These are phyloP conservation scores for Rhabdophis nuchalis DNA, from an alignment of 2,797 vertebrate species.

Conservation along the genomic window DNA sequence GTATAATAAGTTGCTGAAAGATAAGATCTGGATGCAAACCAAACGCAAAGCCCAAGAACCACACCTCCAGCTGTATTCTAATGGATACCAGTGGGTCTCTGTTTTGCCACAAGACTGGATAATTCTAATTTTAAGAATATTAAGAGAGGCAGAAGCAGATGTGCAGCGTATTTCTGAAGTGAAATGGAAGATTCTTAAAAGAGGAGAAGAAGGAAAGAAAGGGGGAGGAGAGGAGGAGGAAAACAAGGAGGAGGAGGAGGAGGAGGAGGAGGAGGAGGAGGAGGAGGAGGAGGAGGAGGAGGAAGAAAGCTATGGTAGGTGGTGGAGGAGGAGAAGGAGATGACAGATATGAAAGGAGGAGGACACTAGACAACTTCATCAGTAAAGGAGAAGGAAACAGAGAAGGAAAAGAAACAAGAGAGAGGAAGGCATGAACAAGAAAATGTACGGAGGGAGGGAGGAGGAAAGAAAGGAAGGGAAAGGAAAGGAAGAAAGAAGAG, in stretches of 20 bases:
- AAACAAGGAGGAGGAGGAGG: too few species aligned
- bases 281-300: too few species aligned
- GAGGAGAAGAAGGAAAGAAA: not conserved
- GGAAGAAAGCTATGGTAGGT: too few species aligned
- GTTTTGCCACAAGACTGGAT: not conserved
- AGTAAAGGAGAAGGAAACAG: not conserved
- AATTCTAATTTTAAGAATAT: not conserved
- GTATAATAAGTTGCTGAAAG: not conserved
- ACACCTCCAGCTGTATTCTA: not conserved
- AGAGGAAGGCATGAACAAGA: not conserved
- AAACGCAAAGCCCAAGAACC: not conserved
- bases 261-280: too few species aligned
- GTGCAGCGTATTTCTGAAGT: not conserved
- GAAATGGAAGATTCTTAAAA: not conserved
- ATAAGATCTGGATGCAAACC: not conserved
- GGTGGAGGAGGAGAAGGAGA: too few species aligned
- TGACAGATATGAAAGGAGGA: too few species aligned
- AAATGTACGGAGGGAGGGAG: not conserved
- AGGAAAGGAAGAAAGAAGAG: not conserved
- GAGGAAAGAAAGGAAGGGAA: not conserved
- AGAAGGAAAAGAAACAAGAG: not conserved
- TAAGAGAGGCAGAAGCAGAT: not conserved
- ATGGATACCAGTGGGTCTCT: not conserved
- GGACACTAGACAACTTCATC: not conserved
- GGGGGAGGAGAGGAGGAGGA: too few species aligned